Base-by-base conservation (phyloP, 2,888 invertebrate species). In the Laspeyria flexula region DNA sequence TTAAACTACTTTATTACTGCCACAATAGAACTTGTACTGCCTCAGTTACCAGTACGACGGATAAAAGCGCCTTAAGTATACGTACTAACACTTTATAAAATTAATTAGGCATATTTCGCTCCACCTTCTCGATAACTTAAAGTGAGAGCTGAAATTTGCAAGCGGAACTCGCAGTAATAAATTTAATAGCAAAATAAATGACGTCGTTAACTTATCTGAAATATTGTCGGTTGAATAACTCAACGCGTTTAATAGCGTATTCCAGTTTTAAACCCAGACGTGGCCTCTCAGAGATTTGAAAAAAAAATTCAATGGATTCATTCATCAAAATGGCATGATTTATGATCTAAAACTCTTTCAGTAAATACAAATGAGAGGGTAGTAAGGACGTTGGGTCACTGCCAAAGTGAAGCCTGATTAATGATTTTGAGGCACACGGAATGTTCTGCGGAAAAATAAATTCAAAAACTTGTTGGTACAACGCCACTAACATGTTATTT, bases 401-500 rank as follows among this genome's bases (percentile, higher is more conserved):
- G 89, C 90, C 90, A 90, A 90, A 89, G 86, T 87, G 87, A 81
- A 86, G 80, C 75, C 82, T 90, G 89, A 90, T 90, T 88, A 89
- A 90, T 90, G 89, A 88, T 85, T 89, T 88, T 85, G 80, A 86
- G 79, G 79, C 78, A 80, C 77, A 80, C 79, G 60, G 81, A 83
- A 83, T 84, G 82, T 83, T 84, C 75, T 68, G 73, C 71, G 53
- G 75, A 79, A 84, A 84, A 87, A 86, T 86, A 85, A 83, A 80
- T 84, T 82, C 74, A 69, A 78, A 68, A 83, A 84, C 77, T 83
- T 83, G 75, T 68, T 50, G 61, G 63, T 54, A 58, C 49, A 60
- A 50, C 54, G 52, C 55, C 37, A 55, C 31, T 48, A 56, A 47
- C 34, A 38, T 60, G 47, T 50, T 54, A 54, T 64, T 60, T 67